Percentiles rank a stretch among this genome's conserved stretches.
phyloP scores from a whole-genome alignment of 2,113 vertebrate species.

The Oreochromis niloticus region DNA sequence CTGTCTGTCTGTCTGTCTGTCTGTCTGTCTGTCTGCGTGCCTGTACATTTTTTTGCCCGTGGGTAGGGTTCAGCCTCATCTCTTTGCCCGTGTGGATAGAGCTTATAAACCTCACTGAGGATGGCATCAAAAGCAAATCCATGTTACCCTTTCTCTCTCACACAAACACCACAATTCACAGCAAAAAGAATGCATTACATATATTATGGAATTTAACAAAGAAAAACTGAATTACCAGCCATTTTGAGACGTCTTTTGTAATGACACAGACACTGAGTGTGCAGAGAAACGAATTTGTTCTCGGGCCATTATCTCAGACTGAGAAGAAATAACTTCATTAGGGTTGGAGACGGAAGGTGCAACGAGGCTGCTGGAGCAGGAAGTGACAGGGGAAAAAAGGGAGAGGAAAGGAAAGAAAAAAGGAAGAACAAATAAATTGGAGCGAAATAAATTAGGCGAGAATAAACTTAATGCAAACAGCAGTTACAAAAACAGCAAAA shows the following conservation, averaged over 20 bases:
- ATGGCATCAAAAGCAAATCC: background rate
- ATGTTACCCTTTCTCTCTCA: background rate
- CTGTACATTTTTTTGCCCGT: background rate
- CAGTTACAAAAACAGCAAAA: background rate
- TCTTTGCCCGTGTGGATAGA: background rate
- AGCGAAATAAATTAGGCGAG: background rate
- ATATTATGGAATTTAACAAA: background rate
- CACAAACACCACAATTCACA: background rate
- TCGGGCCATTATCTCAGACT: slow-evolving; percentile 9
- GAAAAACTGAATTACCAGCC: slow-evolving; percentile 1
- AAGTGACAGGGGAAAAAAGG: background rate
- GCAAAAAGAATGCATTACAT: background rate
- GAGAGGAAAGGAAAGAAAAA: background rate
- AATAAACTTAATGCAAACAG: background rate
- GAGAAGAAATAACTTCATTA: slow-evolving; percentile 40
- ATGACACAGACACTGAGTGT: slow-evolving; percentile 17
- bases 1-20: background rate
- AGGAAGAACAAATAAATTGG: background rate
- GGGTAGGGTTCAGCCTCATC: background rate
- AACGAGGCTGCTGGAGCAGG: background rate
- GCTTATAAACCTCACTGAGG: background rate
- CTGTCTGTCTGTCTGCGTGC: background rate
- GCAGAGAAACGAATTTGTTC: slow-evolving; percentile 29
- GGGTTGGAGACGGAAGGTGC: background rate
- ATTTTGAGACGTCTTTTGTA: slow-evolving; percentile 8